A percentile compares a stretch with the other conserved stretches of the same genome.
Evolutionary conservation across 2,113 vertebrate species (phyloP).

Genomic region (Lanius ludovicianus): DNA sequence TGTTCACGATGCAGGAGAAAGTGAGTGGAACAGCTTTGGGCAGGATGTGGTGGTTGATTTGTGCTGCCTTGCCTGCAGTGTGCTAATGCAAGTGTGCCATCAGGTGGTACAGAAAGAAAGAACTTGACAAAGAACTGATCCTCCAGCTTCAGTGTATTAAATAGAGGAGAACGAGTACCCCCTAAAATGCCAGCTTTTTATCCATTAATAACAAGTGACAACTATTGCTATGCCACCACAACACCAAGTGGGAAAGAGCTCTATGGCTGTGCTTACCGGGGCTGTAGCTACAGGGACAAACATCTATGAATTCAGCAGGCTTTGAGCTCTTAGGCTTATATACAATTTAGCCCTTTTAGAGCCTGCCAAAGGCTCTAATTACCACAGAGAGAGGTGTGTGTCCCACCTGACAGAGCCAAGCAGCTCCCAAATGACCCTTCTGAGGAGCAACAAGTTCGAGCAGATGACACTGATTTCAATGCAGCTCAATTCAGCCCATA

Average conservation of each 20-base stretch:
- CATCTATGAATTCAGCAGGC: neutral
- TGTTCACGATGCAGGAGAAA: neutral
- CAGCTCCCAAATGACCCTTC: neutral
- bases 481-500: neutral
- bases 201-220: neutral
- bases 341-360: neutral
- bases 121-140: neutral
- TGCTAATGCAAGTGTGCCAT: conserved; percentile 47
- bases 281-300: neutral
- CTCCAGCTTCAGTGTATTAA: neutral
- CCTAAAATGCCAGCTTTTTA: neutral
- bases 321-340: neutral
- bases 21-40: neutral
- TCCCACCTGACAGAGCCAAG: neutral
- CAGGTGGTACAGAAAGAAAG: conserved; percentile 29
- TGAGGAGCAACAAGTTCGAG: neutral
- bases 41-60: neutral
- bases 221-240: neutral
- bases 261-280: neutral
- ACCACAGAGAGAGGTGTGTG: neutral
- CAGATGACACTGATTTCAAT: neutral
- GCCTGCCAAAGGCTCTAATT: neutral
- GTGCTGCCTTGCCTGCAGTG: neutral
- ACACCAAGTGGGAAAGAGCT: neutral
- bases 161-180: neutral